These are phyloP conservation scores for Dolichomitus sp. DNA, from an alignment of 2,888 invertebrate species.

Conservation along the genomic window DNA sequence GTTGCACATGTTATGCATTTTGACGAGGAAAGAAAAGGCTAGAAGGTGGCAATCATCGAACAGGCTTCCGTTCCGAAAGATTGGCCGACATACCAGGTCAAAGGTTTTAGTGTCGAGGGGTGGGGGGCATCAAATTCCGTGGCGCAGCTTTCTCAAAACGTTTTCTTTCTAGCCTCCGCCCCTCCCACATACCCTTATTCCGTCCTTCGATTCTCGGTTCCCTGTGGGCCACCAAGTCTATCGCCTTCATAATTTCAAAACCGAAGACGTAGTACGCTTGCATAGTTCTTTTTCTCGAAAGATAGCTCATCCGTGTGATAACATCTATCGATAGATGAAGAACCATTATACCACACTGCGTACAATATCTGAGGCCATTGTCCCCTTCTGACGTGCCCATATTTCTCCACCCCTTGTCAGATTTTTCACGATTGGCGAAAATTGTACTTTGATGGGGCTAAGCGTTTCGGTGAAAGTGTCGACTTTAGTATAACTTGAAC, in stretches of 20 bases:
- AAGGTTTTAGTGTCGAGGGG: conserved; percentile 76
- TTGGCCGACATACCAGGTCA: conserved; percentile 81
- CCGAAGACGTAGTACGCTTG: background rate
- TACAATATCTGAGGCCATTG: conserved; percentile 3
- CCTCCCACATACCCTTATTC: conserved; percentile 6
- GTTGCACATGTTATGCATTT: conserved; percentile 10
- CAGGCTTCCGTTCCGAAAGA: conserved; percentile 73
- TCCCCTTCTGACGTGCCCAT: conserved; percentile 8
- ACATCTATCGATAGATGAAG: conserved; percentile 14
- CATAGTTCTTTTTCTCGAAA: background rate
- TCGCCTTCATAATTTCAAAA: conserved; percentile 3
- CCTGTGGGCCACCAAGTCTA: background rate
- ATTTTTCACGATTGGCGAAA: conserved; percentile 57
- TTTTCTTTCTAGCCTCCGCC: conserved; percentile 63
- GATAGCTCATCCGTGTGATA: conserved; percentile 16
- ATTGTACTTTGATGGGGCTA: background rate
- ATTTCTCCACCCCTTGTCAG: conserved; percentile 39
- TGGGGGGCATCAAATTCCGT: conserved; percentile 77
- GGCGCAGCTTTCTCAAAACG: conserved; percentile 73
- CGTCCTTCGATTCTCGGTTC: conserved; percentile 9
- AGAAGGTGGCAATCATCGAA: conserved; percentile 26
- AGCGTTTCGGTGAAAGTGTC: background rate
- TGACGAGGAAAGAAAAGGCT: background rate
- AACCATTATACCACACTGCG: conserved; percentile 3
- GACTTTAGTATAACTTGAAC: background rate